Base-by-base conservation (phyloP, 2,888 invertebrate species). In the Hemaris fuciformis region DNA sequence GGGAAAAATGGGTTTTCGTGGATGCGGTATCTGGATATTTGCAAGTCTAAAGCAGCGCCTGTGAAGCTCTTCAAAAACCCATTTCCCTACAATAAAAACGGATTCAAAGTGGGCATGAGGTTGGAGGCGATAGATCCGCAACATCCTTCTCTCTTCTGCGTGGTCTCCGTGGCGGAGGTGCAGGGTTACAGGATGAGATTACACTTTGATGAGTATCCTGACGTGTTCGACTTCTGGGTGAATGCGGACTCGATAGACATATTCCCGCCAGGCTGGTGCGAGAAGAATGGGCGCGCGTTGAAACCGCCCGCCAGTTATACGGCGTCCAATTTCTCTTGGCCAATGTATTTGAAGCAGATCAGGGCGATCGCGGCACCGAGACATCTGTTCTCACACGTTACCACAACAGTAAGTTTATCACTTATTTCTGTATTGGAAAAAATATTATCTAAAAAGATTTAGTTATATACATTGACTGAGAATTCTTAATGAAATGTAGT, bases 201-300 rank as follows among this genome's bases (percentile, higher is more conserved):
- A 59, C 97, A 97, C 84, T 99, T 99, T 84, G 98, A 99, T 88
- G 98, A 98, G 13, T 99, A 96, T 83, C 95, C 96, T 0, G 96
- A 96, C 63, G 94, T 95, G 80, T 97, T 97, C 78, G 98, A 99
- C 86, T 99, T 97, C 86, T 99, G 99, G 98, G 94, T 96, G 41
- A 98, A 98, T 84, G 97, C 97, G 0, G 97, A 98, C 83, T 97
- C 97, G n/a, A 93, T 95, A 77, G 97, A 98, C 80, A 96, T 99
- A 62, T 99, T 98, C 84, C 98, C 98, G 6, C 94, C 96, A 31
- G 98, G 98, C n/a, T 99, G 98, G 97, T 97, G 98, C 80, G 96
- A 97, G 77, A 96, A 96, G 82, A 97, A 97, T 72, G 94, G 95
- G 0, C 96, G 97, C 62, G 86, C 93, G 25, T 85, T 99, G 63